A percentile compares a stretch with the other conserved stretches of the same genome.
phyloP scores from a whole-genome alignment of 2,113 vertebrate species.

The Sarotherodon lohbergeri region DNA sequence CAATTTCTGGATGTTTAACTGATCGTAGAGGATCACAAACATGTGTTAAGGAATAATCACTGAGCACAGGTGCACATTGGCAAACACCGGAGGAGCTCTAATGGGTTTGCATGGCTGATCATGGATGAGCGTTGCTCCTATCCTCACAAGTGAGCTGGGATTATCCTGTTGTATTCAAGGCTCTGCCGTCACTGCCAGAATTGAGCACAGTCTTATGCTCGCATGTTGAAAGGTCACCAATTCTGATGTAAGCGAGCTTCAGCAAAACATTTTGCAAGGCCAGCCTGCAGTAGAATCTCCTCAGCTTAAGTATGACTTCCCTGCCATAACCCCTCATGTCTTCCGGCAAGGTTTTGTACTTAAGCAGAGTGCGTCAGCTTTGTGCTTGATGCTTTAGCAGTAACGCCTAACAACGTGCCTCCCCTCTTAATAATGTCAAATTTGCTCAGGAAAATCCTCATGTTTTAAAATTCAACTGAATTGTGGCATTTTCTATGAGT shows the following conservation, averaged over 20 bases:
- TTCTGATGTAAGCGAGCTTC: background rate
- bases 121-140: constrained; percentile 18
- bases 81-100: constrained; percentile 40
- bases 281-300: constrained; percentile 1
- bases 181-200: constrained; percentile 52
- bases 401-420: background rate
- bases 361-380: background rate
- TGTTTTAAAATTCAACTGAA: background rate
- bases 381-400: background rate
- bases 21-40: background rate
- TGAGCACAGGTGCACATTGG: background rate
- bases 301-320: constrained; percentile 26
- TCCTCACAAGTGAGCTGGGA: constrained; percentile 45
- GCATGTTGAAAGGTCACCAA: constrained; percentile 12
- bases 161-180: constrained; percentile 43
- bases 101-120: constrained; percentile 35
- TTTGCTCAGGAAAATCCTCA: background rate
- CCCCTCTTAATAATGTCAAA: background rate
- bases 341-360: background rate
- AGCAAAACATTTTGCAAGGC: background rate
- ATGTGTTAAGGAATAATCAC: background rate
- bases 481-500: background rate
- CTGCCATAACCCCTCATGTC: constrained; percentile 1
- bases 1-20: background rate
- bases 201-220: constrained; percentile 17